Evolutionary conservation across 2,888 invertebrate genomes (phyloP).

Genomic region (Keiferia lycopersicella): DNA sequence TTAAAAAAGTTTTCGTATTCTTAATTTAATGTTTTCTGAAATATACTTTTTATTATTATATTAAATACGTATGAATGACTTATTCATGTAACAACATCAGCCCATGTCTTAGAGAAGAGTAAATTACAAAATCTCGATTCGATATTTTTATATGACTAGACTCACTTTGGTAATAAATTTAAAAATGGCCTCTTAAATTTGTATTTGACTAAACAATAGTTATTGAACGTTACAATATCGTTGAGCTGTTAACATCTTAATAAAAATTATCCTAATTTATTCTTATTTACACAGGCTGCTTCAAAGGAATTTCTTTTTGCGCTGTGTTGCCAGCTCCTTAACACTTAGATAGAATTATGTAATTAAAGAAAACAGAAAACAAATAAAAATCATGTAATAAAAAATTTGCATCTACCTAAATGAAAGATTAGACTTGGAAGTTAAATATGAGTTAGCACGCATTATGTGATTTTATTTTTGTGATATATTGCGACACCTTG

Average conservation of each 20-base stretch:
- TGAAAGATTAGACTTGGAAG: too few species aligned
- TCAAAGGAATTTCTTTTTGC: constrained; percentile 37
- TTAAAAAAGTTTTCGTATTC: not conserved
- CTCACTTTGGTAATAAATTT: constrained; percentile 41
- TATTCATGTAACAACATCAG: constrained; percentile 5
- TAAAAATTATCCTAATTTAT: constrained; percentile 61
- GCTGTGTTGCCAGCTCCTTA: constrained; percentile 44
- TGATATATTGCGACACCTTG: not conserved
- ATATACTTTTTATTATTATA: too few species aligned
- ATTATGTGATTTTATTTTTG: too few species aligned
- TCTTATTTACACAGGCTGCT: constrained; percentile 65
- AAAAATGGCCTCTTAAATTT: constrained; percentile 57
- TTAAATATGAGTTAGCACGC: too few species aligned
- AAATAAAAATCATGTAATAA: not conserved
- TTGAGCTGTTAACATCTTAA: constrained; percentile 74
- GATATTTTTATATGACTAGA: constrained; percentile 47
- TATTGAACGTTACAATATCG: constrained; percentile 67
- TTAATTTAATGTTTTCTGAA: not conserved
- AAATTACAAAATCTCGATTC: constrained; percentile 26
- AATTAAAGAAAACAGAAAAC: too few species aligned
- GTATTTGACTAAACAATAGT: constrained; percentile 57
- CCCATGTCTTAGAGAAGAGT: constrained; percentile 30
- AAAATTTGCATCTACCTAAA: too few species aligned
- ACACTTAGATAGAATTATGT: too few species aligned
- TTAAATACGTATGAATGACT: not conserved